Conservation (phyloP, 2,797 vertebrate genomes). For the Malurus splendens region DNA sequence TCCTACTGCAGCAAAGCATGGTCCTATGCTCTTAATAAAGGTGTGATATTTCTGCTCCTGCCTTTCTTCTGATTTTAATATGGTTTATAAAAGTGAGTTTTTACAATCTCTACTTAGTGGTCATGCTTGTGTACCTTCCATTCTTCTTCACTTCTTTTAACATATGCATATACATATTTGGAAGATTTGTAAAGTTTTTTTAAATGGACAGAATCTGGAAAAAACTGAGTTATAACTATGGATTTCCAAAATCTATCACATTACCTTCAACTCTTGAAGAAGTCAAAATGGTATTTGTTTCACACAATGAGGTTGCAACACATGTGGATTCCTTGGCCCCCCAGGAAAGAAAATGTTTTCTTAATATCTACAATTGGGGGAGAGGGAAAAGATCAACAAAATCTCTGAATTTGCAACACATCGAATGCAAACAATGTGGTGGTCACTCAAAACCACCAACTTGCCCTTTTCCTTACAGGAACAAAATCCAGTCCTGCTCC, state of each 20-base stretch:
- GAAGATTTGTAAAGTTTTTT: neutral
- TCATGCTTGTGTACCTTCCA: neutral
- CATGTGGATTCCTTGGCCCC: fast-evolving
- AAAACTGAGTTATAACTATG: neutral
- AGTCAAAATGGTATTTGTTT: neutral
- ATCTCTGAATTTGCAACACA: neutral
- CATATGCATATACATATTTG: too few relatives aligned
- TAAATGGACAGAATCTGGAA: neutral
- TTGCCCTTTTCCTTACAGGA: neutral
- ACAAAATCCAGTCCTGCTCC: neutral
- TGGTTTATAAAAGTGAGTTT: neutral
- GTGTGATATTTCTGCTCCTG: neutral
- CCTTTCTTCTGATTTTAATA: neutral
- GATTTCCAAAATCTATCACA: neutral
- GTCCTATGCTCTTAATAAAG: neutral
- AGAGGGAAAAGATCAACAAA: neutral
- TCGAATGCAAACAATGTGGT: neutral
- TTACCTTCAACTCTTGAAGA: neutral
- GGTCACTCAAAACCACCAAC: neutral
- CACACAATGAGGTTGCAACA: neutral
- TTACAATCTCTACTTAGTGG: neutral
- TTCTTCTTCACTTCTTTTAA: neutral
- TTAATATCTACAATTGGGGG: neutral
- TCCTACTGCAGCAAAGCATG: fast-evolving
- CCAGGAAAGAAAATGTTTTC: neutral